Evolutionary conservation across 2,888 invertebrate species (phyloP).

Genomic region (Drosophila subquinaria): DNA sequence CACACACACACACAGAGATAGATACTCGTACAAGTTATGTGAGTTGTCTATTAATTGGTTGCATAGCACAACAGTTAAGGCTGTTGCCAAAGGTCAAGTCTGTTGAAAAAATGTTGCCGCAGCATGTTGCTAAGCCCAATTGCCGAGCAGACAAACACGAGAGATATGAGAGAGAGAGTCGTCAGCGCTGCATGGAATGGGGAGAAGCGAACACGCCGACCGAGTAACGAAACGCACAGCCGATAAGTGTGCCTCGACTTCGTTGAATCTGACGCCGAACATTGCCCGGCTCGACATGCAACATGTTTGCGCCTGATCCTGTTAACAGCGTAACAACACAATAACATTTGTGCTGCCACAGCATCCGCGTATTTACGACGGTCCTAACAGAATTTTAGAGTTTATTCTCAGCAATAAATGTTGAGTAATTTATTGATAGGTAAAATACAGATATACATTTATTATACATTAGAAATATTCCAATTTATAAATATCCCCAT

Average conservation of each 20-base stretch:
- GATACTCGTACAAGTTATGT: slow-evolving; percentile 1
- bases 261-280: slow-evolving; percentile 26
- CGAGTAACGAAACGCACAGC: slow-evolving; percentile 40
- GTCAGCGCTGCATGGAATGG: background rate
- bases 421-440: too few species aligned
- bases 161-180: slow-evolving; percentile 33
- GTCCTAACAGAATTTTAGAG: background rate
- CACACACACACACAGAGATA: slow-evolving; percentile 6
- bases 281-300: slow-evolving; percentile 10
- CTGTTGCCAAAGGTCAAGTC: slow-evolving; percentile 79
- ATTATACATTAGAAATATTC: too few species aligned
- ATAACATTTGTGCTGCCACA: slow-evolving; percentile 8
- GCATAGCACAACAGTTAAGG: slow-evolving; percentile 58
- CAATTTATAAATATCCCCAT: too few species aligned
- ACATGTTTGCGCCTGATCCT: slow-evolving; percentile 34
- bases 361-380: slow-evolving; percentile 18
- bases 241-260: slow-evolving; percentile 42
- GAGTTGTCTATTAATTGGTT: slow-evolving; percentile 76
- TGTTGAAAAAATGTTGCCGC: slow-evolving; percentile 30
- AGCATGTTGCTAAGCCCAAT: slow-evolving; percentile 52
- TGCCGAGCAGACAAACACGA: slow-evolving; percentile 2
- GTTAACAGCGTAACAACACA: slow-evolving; percentile 9
- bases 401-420: too few species aligned
- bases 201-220: slow-evolving; percentile 14
- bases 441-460: too few species aligned